Percentiles rank a stretch among this genome's conserved stretches.
phyloP scores from a whole-genome alignment of 2,113 vertebrate species.

The Synodontis membranacea region DNA sequence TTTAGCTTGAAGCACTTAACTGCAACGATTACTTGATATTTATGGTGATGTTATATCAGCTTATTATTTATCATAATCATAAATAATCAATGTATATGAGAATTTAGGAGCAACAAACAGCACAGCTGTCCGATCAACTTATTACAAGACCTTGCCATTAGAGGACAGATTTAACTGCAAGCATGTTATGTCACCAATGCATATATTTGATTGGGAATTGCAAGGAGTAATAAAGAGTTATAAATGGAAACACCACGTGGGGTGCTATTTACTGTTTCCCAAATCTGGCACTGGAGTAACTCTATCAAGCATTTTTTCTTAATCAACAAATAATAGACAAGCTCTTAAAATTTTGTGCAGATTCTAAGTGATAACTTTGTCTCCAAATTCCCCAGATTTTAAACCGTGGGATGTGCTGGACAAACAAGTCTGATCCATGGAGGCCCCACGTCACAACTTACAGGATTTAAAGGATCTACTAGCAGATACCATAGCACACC shows the following conservation, averaged over 20 bases:
- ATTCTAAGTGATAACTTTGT: no score
- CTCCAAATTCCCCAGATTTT: no score
- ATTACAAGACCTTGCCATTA: not conserved
- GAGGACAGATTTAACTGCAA: not conserved
- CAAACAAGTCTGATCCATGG: no score
- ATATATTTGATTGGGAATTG: not conserved
- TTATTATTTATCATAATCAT: not conserved
- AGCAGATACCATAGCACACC: no score
- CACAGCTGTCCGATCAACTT: not conserved
- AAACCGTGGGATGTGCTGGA: no score
- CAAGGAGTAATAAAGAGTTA: not conserved
- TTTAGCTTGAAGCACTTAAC: not conserved
- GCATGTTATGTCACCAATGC: not conserved
- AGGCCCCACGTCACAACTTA: no score
- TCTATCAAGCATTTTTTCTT: not conserved
- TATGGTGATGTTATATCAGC: no score
- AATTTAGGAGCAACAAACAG: not conserved
- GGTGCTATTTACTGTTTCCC: not conserved
- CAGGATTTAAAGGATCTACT: no score
- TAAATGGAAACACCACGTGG: not conserved
- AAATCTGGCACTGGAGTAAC: not conserved
- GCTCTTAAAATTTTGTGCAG: not conserved
- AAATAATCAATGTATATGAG: not conserved
- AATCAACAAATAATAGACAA: not conserved
- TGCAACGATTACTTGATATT: not conserved